Evolutionary conservation across 2,888 invertebrate species (phyloP).

Genomic region (Brenthis ino): DNA sequence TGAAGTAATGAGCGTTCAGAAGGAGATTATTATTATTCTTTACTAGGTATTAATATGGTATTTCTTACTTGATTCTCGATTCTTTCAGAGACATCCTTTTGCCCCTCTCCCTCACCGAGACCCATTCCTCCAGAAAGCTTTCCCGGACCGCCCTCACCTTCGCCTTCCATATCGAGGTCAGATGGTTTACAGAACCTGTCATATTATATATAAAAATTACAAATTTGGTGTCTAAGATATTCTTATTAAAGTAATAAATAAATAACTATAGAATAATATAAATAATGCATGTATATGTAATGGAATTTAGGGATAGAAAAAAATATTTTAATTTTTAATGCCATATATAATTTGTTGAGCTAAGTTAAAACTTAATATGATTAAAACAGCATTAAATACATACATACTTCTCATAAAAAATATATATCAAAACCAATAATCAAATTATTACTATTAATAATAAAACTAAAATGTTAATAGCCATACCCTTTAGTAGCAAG

Average conservation of each 20-base stretch:
- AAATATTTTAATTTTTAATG: background rate
- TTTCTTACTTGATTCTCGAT: constrained; percentile 84
- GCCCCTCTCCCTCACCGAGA: constrained; percentile 95
- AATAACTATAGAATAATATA: too few relatives aligned
- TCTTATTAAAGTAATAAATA: too few relatives aligned
- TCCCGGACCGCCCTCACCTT: constrained; percentile 83
- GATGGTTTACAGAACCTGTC: constrained; percentile 95
- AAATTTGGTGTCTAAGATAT: background rate
- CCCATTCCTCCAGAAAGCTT: constrained; percentile 90
- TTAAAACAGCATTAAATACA: too few relatives aligned
- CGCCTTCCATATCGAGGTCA: constrained; percentile 90
- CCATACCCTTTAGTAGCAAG: constrained; percentile 87
- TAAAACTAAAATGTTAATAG: constrained; percentile 40
- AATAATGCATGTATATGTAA: too few relatives aligned
- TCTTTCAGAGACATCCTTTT: constrained; percentile 96
- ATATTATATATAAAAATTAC: constrained; percentile 2
- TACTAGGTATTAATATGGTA: background rate
- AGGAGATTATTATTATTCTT: background rate
- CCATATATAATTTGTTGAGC: background rate
- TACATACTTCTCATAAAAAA: too few relatives aligned
- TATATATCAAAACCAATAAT: background rate
- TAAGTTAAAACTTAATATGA: too few relatives aligned
- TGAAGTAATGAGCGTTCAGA: too few relatives aligned
- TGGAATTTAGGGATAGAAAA: too few relatives aligned
- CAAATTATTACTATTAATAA: background rate